Evolutionary conservation across 1,140 invertebrate genomes (phyloP).

Genomic region (Lepidotrigona ventralis): DNA sequence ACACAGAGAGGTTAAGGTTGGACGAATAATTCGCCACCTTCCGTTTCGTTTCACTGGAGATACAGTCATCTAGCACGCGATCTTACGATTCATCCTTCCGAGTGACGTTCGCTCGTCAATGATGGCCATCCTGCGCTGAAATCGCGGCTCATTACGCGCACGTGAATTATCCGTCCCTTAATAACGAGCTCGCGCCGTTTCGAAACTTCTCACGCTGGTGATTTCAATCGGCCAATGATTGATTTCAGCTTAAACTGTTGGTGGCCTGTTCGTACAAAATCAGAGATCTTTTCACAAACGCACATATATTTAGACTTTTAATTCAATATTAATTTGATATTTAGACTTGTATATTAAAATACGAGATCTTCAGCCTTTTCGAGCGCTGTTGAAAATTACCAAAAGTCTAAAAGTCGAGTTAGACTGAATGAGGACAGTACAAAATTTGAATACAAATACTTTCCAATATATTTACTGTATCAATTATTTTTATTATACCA

Average conservation of each 20-base stretch:
- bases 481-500: too few relatives aligned
- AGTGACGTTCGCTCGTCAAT: slow-evolving; percentile 59
- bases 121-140: slow-evolving; percentile 36
- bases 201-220: neutral
- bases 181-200: neutral
- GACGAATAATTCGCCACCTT: slow-evolving; percentile 64
- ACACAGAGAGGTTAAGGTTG: slow-evolving; percentile 19
- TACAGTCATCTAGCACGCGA: slow-evolving; percentile 66
- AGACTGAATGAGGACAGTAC: too few relatives aligned
- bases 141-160: slow-evolving; percentile 56
- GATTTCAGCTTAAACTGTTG: neutral
- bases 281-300: too few relatives aligned
- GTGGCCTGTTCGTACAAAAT: neutral
- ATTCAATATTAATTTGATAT: too few relatives aligned
- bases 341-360: too few relatives aligned
- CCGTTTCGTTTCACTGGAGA: slow-evolving; percentile 56
- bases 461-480: too few relatives aligned
- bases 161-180: slow-evolving; percentile 52
- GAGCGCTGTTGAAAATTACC: too few relatives aligned
- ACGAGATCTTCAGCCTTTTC: too few relatives aligned
- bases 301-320: too few relatives aligned
- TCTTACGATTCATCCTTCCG: slow-evolving; percentile 66
- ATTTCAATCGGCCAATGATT: neutral
- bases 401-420: too few relatives aligned
- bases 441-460: too few relatives aligned